Conservation (phyloP, 1,140 invertebrate species). For the Danaus melanippus region DNA sequence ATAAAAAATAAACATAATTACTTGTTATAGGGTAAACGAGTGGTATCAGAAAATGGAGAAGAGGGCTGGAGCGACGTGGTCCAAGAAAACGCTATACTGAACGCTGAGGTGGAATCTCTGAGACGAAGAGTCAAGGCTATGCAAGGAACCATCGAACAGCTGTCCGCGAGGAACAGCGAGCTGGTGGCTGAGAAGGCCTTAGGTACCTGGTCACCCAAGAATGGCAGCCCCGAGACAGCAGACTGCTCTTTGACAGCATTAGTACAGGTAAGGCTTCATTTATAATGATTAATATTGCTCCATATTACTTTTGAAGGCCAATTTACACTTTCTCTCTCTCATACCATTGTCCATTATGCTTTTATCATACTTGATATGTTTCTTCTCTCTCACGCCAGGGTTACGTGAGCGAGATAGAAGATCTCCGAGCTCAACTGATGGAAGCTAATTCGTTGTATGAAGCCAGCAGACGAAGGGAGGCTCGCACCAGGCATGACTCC, state of each 20-base stretch:
- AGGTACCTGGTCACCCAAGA: slow-evolving; percentile 77
- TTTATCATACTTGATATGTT: no score
- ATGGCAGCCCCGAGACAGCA: slow-evolving; percentile 55
- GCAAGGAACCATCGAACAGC: slow-evolving; percentile 92
- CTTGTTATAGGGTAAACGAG: slow-evolving; percentile 82
- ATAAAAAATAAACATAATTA: not conserved
- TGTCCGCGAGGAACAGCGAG: slow-evolving; percentile 87
- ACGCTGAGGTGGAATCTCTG: slow-evolving; percentile 89
- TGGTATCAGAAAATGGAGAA: slow-evolving; percentile 88
- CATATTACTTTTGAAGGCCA: no score
- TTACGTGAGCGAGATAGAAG: slow-evolving; percentile 94
- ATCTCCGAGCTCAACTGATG: slow-evolving; percentile 87
- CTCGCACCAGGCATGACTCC: slow-evolving; percentile 49
- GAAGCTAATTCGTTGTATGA: slow-evolving; percentile 91
- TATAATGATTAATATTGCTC: not conserved
- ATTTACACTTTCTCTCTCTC: no score
- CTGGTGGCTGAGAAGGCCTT: slow-evolving; percentile 86
- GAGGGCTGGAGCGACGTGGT: slow-evolving; percentile 94
- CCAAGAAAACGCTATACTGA: slow-evolving; percentile 96
- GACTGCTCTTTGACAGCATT: slow-evolving; percentile 54
- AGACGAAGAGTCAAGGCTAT: slow-evolving; percentile 92
- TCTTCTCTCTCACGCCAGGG: slow-evolving; percentile 73
- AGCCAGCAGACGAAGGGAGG: slow-evolving; percentile 46
- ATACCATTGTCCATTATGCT: slow-evolving; percentile 65
- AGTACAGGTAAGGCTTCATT: slow-evolving; percentile 34